A percentile compares a stretch with the other conserved stretches of the same genome.
Evolutionary conservation across 2,797 vertebrate species (phyloP).

Genomic region (Jordanella pulchra): DNA sequence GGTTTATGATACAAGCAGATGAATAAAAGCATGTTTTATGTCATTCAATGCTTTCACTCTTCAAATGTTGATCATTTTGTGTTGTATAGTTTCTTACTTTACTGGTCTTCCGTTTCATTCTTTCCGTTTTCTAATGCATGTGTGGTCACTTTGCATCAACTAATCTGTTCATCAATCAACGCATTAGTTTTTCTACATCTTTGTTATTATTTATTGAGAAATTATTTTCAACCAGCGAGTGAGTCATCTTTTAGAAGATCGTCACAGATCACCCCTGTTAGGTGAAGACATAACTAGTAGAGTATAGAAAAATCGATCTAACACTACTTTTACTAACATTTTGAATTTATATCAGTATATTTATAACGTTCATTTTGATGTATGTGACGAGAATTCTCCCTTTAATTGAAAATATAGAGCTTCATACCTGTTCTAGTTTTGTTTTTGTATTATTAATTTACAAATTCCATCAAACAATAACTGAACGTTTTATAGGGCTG

Average conservation of each 20-base stretch:
- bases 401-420: not conserved
- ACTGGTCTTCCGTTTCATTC: not conserved
- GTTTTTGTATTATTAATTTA: not conserved
- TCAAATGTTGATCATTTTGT: not conserved
- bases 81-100: not conserved
- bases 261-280: constrained; percentile 64
- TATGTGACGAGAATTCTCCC: not conserved
- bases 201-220: not conserved
- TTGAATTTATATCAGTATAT: not conserved
- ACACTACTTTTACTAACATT: too few species aligned
- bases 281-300: constrained; percentile 61
- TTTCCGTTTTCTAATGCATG: too few species aligned
- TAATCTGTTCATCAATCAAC: not conserved
- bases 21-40: not conserved
- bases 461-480: not conserved
- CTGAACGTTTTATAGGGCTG: too few species aligned
- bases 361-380: too few species aligned
- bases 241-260: constrained; percentile 46
- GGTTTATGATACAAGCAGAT: not conserved
- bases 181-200: not conserved
- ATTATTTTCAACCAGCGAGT: not conserved
- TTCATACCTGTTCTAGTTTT: not conserved
- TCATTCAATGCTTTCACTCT: not conserved
- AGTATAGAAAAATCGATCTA: constrained; percentile 40
- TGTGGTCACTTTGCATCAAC: not conserved